These are phyloP conservation scores for Plecotus auritus DNA, from an alignment of 2,113 vertebrate species.

Conservation along the genomic window DNA sequence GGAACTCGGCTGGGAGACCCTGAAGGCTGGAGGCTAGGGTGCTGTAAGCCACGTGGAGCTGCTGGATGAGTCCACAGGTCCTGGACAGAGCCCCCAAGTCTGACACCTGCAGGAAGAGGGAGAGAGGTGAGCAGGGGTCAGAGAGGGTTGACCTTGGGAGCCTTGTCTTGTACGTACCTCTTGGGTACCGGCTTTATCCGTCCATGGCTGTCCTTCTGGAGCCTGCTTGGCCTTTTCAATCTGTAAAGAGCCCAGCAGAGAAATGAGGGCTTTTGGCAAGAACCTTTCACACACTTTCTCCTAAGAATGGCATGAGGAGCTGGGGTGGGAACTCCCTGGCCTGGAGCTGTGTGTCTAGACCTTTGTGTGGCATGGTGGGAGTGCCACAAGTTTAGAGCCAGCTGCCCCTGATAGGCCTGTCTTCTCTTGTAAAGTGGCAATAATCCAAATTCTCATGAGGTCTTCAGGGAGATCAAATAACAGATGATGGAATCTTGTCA, in stretches of 20 bases:
- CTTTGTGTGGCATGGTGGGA: fast-evolving
- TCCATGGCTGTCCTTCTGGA: constrained; percentile 76
- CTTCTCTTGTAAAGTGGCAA: background rate
- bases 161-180: fast-evolving
- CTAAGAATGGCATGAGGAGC: too few species aligned
- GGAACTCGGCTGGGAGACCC: constrained; percentile 82
- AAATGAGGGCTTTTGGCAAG: fast-evolving
- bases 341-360: background rate
- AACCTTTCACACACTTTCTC: too few species aligned
- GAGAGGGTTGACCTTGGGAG: too few species aligned
- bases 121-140: background rate
- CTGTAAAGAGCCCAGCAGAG: constrained; percentile 52
- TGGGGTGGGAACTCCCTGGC: too few species aligned
- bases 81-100: constrained; percentile 78
- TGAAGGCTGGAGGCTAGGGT: constrained; percentile 83
- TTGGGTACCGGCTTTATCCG: constrained; percentile 7
- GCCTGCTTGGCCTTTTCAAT: constrained; percentile 74
- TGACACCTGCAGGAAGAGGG: constrained; percentile 68
- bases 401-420: background rate
- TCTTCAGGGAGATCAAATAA: background rate
- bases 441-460: too few species aligned
- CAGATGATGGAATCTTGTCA: background rate
- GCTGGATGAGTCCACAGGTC: constrained; percentile 77
- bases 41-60: constrained; percentile 80
- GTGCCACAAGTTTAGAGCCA: background rate